A percentile compares a stretch with the other conserved stretches of the same genome.
phyloP scores from a whole-genome alignment of 2,888 invertebrate species.

The Macropis europaea region DNA sequence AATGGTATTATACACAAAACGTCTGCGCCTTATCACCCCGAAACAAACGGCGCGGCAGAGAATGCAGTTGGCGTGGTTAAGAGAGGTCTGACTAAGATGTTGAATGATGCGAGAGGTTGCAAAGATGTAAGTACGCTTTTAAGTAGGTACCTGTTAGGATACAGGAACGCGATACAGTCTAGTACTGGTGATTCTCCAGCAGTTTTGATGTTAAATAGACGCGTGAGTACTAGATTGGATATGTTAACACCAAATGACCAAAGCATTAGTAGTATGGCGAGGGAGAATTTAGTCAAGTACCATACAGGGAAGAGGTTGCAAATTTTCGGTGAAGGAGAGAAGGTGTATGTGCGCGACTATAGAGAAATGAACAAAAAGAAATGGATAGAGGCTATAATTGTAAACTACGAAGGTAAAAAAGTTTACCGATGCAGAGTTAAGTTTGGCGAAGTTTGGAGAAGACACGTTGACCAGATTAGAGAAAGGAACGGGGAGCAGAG shows the following conservation, averaged over 20 bases:
- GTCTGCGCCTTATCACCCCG: background rate
- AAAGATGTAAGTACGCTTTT: background rate
- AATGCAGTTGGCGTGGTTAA: background rate
- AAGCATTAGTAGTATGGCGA: background rate
- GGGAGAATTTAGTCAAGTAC: background rate
- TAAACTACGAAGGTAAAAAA: background rate
- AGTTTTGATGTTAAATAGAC: background rate
- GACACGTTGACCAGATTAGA: background rate
- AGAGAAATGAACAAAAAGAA: background rate
- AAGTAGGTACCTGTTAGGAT: background rate
- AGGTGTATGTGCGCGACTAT: background rate
- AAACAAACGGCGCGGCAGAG: background rate
- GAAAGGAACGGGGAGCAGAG: background rate
- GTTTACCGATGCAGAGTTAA: background rate
- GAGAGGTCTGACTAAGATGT: background rate
- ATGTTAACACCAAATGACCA: background rate
- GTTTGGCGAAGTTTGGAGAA: background rate
- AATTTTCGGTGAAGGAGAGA: background rate
- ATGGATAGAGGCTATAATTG: background rate
- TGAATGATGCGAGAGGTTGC: background rate
- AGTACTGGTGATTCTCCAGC: background rate
- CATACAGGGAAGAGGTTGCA: background rate
- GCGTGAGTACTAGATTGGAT: background rate
- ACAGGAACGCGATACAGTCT: background rate
- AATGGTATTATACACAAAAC: background rate